Percentiles rank a stretch among this genome's conserved stretches.
Conservation (phyloP, 2,797 vertebrate genomes). For the Sebastes glaucus region DNA sequence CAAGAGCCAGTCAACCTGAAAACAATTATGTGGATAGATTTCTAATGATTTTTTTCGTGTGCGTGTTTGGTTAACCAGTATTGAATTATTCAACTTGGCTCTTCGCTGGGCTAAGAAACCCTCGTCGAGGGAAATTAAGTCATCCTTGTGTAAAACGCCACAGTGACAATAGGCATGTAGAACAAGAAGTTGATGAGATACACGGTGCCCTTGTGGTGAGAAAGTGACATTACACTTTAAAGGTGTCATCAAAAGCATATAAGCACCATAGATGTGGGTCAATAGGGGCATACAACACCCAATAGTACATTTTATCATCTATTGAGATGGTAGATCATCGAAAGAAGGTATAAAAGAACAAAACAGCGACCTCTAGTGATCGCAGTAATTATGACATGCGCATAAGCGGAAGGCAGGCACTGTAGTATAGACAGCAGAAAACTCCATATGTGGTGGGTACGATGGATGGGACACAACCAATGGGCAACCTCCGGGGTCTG, state of each 20-base stretch:
- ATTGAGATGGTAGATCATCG: too few relatives aligned
- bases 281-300: not conserved
- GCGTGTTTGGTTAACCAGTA: slow-evolving; percentile 72
- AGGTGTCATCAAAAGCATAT: not conserved
- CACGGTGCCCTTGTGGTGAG: slow-evolving; percentile 28
- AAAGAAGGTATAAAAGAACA: too few relatives aligned
- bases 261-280: not conserved
- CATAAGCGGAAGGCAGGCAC: too few relatives aligned
- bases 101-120: slow-evolving; percentile 40
- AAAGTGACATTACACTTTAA: slow-evolving; percentile 18
- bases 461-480: too few relatives aligned
- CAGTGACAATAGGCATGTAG: slow-evolving; percentile 36
- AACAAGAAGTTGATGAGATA: slow-evolving; percentile 36
- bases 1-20: slow-evolving; percentile 77
- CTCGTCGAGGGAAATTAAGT: slow-evolving; percentile 64
- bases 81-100: slow-evolving; percentile 76
- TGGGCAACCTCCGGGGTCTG: too few relatives aligned
- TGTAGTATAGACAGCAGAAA: too few relatives aligned
- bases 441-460: too few relatives aligned
- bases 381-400: too few relatives aligned
- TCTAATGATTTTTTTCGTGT: slow-evolving; percentile 66
- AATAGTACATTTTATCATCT: too few relatives aligned
- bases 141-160: slow-evolving; percentile 52
- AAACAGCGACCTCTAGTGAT: too few relatives aligned
- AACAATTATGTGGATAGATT: slow-evolving; percentile 79